Evolutionary conservation across 2,113 vertebrate genomes (phyloP), one percentile per base, ranked within the genome.

Genomic region (Chlorodrepanis virens): DNA sequence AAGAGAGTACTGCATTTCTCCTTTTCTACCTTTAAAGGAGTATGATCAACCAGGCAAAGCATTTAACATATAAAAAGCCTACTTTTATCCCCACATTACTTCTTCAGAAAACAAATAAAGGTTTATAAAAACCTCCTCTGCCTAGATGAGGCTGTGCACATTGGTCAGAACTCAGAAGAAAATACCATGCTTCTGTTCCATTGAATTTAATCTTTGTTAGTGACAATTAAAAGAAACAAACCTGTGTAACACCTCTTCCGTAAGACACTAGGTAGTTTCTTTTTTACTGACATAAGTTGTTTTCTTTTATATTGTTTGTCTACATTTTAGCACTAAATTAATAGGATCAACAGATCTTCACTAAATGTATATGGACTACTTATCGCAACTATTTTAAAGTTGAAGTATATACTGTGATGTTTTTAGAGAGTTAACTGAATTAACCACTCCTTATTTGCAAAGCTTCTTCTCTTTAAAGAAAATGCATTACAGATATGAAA

Each of bases 121-220:
- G 1, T 81, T 83, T 33, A 0, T 15, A 77, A 75, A 89, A 69
- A 11, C 5, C 37, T 83, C 42, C 49, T 67, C 21, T 94, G 60
- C 27, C 37, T 71, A 52, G 44, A 76, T n/a, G 29, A 96, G 39
- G 15, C 47, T 83, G 42, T 78, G 70, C 75, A 94, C 20, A 19
- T 79, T 84, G 31, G 20, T 63, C 83, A 83, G 63, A 18, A 67
- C 61, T 81, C 35, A 57, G 53, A 78, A 89, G 77, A 68, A 97
- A 95, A 95, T 52, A 9, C 42, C 65, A 95, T 76, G 53, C 65
- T 96, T 95, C 90, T 96, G 50, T 96, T 89, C 68, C 84, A 28
- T 31, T 77, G 69, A 92, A 82, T 97, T 94, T 93, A 79, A 94
- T 96, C 89, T 90, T 90, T 89, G 50, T 77, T 82, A 88, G 19